Percentiles rank a stretch among this genome's conserved stretches.
Conservation (phyloP, 2,888 invertebrate genomes). For the Globia sparganii region DNA sequence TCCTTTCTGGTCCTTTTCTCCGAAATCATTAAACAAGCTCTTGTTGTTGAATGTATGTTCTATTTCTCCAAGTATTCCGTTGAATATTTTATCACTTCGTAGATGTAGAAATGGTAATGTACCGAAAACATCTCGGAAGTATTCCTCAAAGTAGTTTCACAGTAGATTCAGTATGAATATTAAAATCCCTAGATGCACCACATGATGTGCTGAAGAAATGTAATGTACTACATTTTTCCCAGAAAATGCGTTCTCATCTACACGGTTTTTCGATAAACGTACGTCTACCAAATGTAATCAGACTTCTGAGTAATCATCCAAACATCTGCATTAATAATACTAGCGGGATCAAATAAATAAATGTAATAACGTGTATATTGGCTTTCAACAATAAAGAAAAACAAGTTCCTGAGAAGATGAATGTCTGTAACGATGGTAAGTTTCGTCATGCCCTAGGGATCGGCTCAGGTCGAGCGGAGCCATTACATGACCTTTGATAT, state of each 20-base stretch:
- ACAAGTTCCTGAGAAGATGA: conserved; percentile 50
- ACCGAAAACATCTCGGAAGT: conserved; percentile 56
- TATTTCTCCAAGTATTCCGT: conserved; percentile 31
- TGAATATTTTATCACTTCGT: conserved; percentile 34
- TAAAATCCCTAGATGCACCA: conserved; percentile 57
- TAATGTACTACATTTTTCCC: conserved; percentile 17
- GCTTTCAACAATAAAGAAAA: conserved; percentile 57
- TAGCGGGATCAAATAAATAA: conserved; percentile 37
- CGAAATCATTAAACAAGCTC: neutral
- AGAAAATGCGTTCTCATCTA: conserved; percentile 2
- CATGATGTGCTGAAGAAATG: conserved; percentile 44
- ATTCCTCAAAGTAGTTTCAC: conserved; percentile 56
- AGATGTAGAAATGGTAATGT: conserved; percentile 46
- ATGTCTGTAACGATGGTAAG: conserved; percentile 64
- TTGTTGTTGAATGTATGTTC: neutral
- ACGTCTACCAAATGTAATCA: conserved; percentile 2
- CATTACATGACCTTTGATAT: conserved; percentile 74
- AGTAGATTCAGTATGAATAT: conserved; percentile 63
- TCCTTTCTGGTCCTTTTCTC: neutral
- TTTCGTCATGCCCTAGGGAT: conserved; percentile 66
- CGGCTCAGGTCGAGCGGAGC: conserved; percentile 68
- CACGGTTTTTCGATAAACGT: conserved; percentile 19
- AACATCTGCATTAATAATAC: conserved; percentile 38
- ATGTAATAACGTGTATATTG: conserved; percentile 51
- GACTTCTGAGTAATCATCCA: conserved; percentile 11